Percentiles rank a stretch among this genome's conserved stretches.
Conservation (phyloP, 2,888 invertebrate genomes). For the Plebejus melissa region DNA sequence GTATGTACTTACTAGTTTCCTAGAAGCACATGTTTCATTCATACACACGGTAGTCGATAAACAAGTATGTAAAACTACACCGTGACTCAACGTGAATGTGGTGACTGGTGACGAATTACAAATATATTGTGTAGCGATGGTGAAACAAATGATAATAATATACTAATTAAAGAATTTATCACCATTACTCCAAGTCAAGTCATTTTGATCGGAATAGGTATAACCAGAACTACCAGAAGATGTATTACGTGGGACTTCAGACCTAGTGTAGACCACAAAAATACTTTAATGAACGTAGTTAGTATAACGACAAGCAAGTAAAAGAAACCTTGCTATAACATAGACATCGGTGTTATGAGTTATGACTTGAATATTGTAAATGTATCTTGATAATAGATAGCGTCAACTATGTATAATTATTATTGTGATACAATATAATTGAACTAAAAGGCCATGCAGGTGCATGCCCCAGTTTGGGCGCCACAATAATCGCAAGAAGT, state of each 20-base stretch:
- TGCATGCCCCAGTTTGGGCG: neutral
- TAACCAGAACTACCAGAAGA: no score
- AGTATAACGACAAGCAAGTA: neutral
- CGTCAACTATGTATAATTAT: neutral
- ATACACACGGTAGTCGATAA: conserved; percentile 37
- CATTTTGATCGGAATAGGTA: no score
- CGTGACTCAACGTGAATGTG: conserved; percentile 36
- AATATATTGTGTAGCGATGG: conserved; percentile 7
- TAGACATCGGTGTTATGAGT: no score
- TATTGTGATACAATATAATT: neutral
- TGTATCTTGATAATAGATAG: neutral
- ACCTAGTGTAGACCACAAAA: neutral
- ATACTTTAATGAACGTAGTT: neutral
- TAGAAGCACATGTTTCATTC: conserved; percentile 25
- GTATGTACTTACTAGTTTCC: neutral
- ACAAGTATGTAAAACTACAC: conserved; percentile 42
- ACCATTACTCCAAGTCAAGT: neutral
- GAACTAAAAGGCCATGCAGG: neutral
- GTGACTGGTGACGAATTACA: conserved; percentile 34
- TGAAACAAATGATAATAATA: neutral
- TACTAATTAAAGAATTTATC: neutral
- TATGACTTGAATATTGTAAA: neutral
- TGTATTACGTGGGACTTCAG: neutral
- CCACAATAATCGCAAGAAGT: neutral
- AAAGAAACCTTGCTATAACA: neutral